Conservation (phyloP, 2,113 vertebrate genomes). For the Bostrychus sinensis region DNA sequence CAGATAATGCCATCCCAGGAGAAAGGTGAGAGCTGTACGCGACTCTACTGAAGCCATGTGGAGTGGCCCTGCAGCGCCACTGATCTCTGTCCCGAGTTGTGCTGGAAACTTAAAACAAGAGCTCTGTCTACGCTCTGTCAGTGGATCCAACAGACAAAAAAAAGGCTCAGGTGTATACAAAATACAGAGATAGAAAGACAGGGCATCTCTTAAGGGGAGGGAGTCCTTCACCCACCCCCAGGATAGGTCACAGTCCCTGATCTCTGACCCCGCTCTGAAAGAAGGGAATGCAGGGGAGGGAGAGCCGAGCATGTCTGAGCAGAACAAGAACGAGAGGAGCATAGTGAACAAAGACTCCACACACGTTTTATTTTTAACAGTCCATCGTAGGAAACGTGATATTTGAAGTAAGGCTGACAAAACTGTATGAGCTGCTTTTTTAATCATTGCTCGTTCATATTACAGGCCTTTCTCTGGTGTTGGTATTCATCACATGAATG, state of each 20-base stretch:
- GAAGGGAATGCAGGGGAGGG: slow-evolving; percentile 76
- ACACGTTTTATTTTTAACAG: slow-evolving; percentile 29
- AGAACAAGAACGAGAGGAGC: slow-evolving; percentile 41
- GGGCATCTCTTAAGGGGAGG: slow-evolving; percentile 45
- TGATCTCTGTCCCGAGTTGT: slow-evolving; percentile 42
- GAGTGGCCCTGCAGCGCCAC: slow-evolving; percentile 17
- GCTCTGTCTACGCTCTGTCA: slow-evolving; percentile 68
- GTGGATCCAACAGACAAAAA: slow-evolving; percentile 55
- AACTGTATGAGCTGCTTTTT: no score
- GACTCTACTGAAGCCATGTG: neutral
- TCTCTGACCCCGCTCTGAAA: slow-evolving; percentile 77
- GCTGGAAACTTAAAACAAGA: slow-evolving; percentile 51
- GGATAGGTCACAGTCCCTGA: slow-evolving; percentile 74
- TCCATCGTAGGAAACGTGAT: slow-evolving; percentile 9
- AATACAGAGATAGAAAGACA: slow-evolving; percentile 72
- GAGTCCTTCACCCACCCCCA: slow-evolving; percentile 62
- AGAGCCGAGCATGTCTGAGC: slow-evolving; percentile 73
- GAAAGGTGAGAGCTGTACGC: neutral
- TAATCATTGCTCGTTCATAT: no score
- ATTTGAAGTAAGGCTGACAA: slow-evolving; percentile 14
- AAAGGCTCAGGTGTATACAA: slow-evolving; percentile 81
- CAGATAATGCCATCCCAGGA: neutral
- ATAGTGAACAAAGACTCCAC: slow-evolving; percentile 50
- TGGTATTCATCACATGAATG: slow-evolving; percentile 17
- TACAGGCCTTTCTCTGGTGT: neutral